Conservation (phyloP, 2,888 invertebrate species). For the Nephrotoma flavescens region DNA sequence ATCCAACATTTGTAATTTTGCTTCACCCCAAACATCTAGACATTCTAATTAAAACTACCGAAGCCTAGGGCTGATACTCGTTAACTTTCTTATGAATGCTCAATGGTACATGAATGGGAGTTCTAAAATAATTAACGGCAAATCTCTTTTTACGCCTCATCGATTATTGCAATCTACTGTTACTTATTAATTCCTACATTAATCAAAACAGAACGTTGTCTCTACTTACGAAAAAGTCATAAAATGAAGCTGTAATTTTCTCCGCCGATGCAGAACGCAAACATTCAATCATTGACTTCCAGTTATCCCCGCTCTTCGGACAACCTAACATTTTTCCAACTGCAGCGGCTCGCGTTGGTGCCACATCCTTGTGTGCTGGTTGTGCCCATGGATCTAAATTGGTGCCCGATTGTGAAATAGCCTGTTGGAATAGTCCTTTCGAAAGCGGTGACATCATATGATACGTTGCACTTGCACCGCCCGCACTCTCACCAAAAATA, state of each 20-base stretch:
- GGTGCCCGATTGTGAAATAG: conserved; percentile 61
- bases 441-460: conserved; percentile 48
- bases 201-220: background rate
- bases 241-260: conserved; percentile 49
- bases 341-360: conserved; percentile 40
- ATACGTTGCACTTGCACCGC: conserved; percentile 50
- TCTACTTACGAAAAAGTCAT: conserved; percentile 47
- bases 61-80: no score
- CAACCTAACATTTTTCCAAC: conserved; percentile 47
- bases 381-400: conserved; percentile 52
- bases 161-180: no score
- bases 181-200: no score
- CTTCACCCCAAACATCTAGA: no score
- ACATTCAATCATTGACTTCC: conserved; percentile 41
- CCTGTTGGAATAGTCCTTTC: conserved; percentile 45
- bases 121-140: no score
- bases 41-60: no score
- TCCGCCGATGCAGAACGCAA: conserved; percentile 43
- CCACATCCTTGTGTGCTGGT: conserved; percentile 42
- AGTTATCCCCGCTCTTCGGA: conserved; percentile 34
- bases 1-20: no score
- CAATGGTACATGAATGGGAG: no score
- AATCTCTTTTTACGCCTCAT: no score
- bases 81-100: no score
- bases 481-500: conserved; percentile 55